phyloP scores from a whole-genome alignment of 2,888 invertebrate species.

The Pyrgus malvae region DNA sequence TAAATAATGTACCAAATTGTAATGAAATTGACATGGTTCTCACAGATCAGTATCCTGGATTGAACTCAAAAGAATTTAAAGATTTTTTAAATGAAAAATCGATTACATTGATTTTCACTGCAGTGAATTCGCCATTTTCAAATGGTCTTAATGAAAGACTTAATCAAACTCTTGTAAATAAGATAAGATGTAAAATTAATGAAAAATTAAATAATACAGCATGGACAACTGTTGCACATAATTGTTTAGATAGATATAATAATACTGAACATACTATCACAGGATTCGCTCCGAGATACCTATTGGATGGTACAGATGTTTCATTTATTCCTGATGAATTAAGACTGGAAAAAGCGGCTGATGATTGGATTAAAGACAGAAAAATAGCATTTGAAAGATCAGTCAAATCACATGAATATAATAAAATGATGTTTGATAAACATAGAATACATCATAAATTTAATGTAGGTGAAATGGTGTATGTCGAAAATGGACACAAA shows the following conservation, averaged over 20 bases:
- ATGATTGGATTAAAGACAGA: background rate
- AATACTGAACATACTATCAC: background rate
- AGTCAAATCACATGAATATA: background rate
- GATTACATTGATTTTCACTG: background rate
- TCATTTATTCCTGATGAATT: background rate
- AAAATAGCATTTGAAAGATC: background rate
- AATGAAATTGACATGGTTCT: background rate
- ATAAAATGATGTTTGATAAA: background rate
- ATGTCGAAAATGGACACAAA: background rate
- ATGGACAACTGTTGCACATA: background rate
- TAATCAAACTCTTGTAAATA: background rate
- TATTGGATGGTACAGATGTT: background rate
- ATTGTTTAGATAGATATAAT: conserved; percentile 32
- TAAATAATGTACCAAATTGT: background rate
- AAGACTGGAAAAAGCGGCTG: background rate
- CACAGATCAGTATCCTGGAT: background rate
- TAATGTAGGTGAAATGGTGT: background rate
- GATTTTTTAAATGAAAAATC: background rate
- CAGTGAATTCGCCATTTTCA: too few species aligned
- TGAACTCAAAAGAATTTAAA: background rate
- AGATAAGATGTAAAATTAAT: background rate
- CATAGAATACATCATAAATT: background rate
- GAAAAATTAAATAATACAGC: background rate
- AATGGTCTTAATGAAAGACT: too few species aligned
- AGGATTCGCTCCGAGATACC: background rate